A percentile compares a stretch with the other conserved stretches of the same genome.
phyloP scores from a whole-genome alignment of 2,113 vertebrate genomes.

The Gavialis gangeticus region DNA sequence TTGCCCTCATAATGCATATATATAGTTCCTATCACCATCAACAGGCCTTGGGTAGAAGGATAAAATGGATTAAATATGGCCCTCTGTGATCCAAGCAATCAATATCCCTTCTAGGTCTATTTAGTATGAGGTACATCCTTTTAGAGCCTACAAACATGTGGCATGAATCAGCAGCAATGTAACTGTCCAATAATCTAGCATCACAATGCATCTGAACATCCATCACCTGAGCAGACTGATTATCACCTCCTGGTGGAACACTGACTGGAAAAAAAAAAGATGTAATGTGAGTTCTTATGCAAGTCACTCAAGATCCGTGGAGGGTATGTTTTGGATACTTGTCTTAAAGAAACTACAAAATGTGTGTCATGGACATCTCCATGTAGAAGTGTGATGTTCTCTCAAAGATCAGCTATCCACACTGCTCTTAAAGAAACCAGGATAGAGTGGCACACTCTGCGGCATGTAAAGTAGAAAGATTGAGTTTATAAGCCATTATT shows the following conservation, averaged over 20 bases:
- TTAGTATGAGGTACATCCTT: neutral
- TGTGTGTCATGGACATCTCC: neutral
- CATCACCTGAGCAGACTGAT: neutral
- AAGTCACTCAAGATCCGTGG: neutral
- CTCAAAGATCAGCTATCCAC: neutral
- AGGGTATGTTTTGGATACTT: neutral
- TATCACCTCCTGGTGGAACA: neutral
- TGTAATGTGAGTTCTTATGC: neutral
- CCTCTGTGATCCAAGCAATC: too few relatives aligned
- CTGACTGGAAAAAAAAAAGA: neutral
- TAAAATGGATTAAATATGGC: too few relatives aligned
- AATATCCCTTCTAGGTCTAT: too few relatives aligned
- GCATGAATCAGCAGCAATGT: neutral
- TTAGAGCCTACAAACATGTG: neutral
- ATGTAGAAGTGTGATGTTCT: rapidly evolving
- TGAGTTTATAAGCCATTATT: neutral
- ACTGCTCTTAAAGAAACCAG: neutral
- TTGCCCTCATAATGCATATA: too few relatives aligned
- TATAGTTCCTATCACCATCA: too few relatives aligned
- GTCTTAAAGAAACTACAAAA: neutral
- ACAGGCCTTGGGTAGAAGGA: too few relatives aligned
- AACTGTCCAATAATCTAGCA: neutral
- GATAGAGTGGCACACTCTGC: neutral
- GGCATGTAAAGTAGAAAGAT: neutral
- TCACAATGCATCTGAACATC: neutral